Conservation (phyloP, 2,113 vertebrate species). For the Perccottus glenii region DNA sequence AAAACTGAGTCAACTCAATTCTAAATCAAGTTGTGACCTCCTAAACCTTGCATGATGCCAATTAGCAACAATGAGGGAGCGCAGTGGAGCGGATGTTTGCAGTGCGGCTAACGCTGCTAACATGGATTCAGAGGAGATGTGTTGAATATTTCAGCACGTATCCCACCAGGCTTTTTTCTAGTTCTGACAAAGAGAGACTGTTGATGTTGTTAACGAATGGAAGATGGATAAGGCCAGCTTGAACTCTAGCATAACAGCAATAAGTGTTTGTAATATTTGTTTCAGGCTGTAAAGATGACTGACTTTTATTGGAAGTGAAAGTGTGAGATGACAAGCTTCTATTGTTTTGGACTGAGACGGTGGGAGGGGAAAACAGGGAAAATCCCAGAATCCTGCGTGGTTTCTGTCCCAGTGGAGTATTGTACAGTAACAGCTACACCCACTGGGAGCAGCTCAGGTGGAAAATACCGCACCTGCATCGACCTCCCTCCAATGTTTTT, state of each 20-base stretch:
- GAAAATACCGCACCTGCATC: conserved; percentile 18
- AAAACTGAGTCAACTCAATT: conserved; percentile 36
- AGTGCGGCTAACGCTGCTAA: conserved; percentile 10
- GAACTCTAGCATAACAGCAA: conserved; percentile 36
- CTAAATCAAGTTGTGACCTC: conserved; percentile 32
- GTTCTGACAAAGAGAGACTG: conserved; percentile 23
- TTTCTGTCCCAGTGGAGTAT: conserved; percentile 38
- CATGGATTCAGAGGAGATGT: conserved; percentile 24
- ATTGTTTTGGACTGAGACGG: conserved; percentile 27
- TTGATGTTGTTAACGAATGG: conserved; percentile 43
- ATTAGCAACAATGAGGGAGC: conserved; percentile 20
- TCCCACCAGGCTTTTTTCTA: conserved; percentile 35
- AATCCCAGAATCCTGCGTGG: conserved; percentile 17
- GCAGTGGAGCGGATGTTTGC: conserved; percentile 4
- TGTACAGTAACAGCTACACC: conserved; percentile 12
- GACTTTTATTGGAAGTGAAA: conserved; percentile 11
- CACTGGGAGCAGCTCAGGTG: conserved; percentile 5
- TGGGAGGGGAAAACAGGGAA: conserved; percentile 32
- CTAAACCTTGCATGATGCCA: conserved; percentile 36
- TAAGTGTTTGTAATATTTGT: conserved; percentile 34
- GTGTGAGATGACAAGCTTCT: conserved; percentile 10
- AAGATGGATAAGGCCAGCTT: conserved; percentile 49
- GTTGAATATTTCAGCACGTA: conserved; percentile 63
- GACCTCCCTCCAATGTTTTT: background rate
- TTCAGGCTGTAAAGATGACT: conserved; percentile 4